Percentiles rank a stretch among this genome's conserved stretches.
These are phyloP conservation scores for Drosophila tsacasi DNA, from an alignment of 1,140 invertebrate genomes.

Conservation along the genomic window DNA sequence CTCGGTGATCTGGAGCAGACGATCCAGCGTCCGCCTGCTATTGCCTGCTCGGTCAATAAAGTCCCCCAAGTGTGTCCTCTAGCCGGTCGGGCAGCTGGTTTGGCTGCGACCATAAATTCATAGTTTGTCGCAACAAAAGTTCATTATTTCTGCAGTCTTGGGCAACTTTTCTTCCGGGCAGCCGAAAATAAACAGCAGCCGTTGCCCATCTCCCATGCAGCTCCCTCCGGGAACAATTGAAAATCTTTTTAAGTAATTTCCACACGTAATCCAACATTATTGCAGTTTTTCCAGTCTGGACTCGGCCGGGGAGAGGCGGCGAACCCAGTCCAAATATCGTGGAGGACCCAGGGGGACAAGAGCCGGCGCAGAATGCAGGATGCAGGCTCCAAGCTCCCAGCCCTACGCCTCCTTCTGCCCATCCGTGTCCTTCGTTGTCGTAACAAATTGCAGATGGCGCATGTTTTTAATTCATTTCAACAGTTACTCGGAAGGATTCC, in stretches of 20 bases:
- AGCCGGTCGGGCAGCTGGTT: conserved; percentile 37
- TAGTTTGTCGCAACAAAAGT: conserved; percentile 80
- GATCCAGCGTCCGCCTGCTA: not conserved
- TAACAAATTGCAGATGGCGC: conserved; percentile 81
- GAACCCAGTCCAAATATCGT: conserved; percentile 57
- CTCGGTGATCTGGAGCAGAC: not conserved
- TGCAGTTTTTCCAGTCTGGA: conserved; percentile 56
- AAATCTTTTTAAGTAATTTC: conserved; percentile 85
- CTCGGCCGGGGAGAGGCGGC: conserved; percentile 44
- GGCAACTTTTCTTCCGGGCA: conserved; percentile 53
- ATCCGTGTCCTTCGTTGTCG: conserved; percentile 38
- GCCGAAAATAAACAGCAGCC: conserved; percentile 78
- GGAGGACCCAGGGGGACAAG: conserved; percentile 15
- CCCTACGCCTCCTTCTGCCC: conserved; percentile 15
- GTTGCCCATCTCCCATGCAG: conserved; percentile 45
- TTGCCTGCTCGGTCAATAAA: conserved; percentile 23
- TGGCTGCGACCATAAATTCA: conserved; percentile 71
- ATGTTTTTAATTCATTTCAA: conserved; percentile 81
- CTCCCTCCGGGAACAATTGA: conserved; percentile 67
- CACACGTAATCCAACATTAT: conserved; percentile 84
- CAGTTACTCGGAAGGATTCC: conserved; percentile 51
- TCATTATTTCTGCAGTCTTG: conserved; percentile 74
- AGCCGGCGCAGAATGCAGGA: conserved; percentile 19
- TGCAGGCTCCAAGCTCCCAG: conserved; percentile 24
- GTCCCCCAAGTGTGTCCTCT: conserved; percentile 9